Conservation (phyloP, 2,113 vertebrate genomes). For the Lichenostomus cassidix region DNA sequence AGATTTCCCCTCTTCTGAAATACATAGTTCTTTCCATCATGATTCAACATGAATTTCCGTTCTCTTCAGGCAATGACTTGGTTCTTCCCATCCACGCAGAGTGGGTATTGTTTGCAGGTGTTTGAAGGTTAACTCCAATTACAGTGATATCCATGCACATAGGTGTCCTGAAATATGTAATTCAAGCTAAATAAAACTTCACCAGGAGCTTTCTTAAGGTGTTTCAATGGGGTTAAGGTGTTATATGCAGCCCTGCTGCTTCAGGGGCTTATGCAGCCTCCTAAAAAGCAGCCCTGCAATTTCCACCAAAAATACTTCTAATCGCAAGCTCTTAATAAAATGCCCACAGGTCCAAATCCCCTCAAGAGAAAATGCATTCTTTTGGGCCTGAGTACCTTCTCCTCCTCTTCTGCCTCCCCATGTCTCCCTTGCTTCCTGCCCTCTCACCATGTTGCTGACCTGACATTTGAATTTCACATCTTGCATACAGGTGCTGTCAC, state of each 20-base stretch:
- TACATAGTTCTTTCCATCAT: neutral
- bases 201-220: neutral
- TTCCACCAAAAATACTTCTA: neutral
- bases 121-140: neutral
- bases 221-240: neutral
- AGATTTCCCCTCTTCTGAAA: neutral
- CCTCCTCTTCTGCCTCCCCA: neutral
- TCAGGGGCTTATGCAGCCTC: too few relatives aligned
- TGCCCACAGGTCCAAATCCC: neutral
- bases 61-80: neutral
- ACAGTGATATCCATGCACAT: neutral
- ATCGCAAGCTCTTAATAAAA: neutral
- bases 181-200: neutral
- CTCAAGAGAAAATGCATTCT: neutral
- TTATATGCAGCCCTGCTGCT: too few relatives aligned
- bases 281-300: neutral
- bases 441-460: neutral
- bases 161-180: neutral
- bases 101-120: neutral
- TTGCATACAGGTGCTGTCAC: neutral
- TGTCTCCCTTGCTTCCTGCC: neutral
- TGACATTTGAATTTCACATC: neutral
- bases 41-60: neutral
- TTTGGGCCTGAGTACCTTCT: neutral
- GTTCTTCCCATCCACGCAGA: neutral